Conservation (phyloP, 2,113 vertebrate species). For the Caloenas nicobarica region DNA sequence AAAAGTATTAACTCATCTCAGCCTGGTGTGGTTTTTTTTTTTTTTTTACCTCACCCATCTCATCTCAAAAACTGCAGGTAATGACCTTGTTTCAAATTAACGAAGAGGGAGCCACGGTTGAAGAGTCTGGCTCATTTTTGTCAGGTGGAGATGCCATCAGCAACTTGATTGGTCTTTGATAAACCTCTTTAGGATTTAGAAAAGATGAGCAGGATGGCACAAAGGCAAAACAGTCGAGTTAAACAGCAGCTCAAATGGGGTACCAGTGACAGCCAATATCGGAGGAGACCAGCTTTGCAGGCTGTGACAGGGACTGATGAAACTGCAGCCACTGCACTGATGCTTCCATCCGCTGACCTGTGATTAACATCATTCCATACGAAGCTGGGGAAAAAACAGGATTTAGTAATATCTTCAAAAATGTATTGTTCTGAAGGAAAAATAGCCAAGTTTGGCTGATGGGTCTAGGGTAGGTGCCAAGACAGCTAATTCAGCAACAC, state of each 20-base stretch:
- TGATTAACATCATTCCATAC: slow-evolving; percentile 23
- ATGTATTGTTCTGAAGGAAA: slow-evolving; percentile 49
- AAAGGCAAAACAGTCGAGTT: background rate
- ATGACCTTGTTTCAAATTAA: background rate
- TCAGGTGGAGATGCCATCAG: background rate
- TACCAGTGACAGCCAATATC: background rate
- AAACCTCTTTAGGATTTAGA: background rate
- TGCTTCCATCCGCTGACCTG: background rate
- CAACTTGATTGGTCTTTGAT: background rate
- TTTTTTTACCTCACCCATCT: background rate
- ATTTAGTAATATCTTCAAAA: slow-evolving; percentile 50
- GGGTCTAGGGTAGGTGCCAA: slow-evolving; percentile 18
- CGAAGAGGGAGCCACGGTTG: background rate
- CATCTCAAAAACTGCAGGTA: background rate
- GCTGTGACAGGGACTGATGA: background rate
- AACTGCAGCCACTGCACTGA: background rate
- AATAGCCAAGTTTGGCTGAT: slow-evolving; percentile 33
- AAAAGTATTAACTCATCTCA: background rate
- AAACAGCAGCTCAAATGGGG: background rate
- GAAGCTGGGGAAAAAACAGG: background rate
- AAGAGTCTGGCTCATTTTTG: background rate
- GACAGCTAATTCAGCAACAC: slow-evolving; percentile 8
- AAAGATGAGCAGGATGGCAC: background rate
- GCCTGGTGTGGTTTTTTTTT: too few relatives aligned
- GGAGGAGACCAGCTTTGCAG: background rate